A percentile compares a stretch with the other conserved stretches of the same genome.
phyloP scores from a whole-genome alignment of 2,888 invertebrate species.

The Nemotelus pantherinus region DNA sequence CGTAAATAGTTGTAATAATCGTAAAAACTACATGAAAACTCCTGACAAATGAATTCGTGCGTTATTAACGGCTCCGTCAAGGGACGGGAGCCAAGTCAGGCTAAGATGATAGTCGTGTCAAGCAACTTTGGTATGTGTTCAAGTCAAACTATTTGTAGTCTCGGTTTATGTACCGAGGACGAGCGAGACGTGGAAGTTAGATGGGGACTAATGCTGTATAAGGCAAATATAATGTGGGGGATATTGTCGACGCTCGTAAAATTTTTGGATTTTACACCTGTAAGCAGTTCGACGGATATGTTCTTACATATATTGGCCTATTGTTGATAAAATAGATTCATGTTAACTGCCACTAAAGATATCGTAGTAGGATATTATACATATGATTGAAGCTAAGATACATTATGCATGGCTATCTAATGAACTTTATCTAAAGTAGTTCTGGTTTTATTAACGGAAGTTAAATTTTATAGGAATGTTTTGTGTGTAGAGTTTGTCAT shows the following conservation, averaged over 20 bases:
- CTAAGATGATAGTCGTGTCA: constrained; percentile 36
- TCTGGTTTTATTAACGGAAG: background rate
- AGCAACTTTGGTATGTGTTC: constrained; percentile 26
- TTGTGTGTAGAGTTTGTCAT: no score
- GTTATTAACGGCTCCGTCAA: constrained; percentile 50
- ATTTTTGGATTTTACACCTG: constrained; percentile 34
- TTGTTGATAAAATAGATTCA: constrained; percentile 33
- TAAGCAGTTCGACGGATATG: constrained; percentile 17
- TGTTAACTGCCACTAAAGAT: constrained; percentile 40
- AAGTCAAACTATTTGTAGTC: constrained; percentile 32
- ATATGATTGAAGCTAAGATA: constrained; percentile 22
- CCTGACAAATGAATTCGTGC: constrained; percentile 51
- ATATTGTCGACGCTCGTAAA: background rate
- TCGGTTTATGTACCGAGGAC: constrained; percentile 24
- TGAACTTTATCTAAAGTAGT: constrained; percentile 9
- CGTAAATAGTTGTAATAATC: constrained; percentile 51
- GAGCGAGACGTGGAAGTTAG: background rate
- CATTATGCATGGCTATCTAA: background rate
- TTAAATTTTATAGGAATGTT: no score
- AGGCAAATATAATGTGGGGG: background rate
- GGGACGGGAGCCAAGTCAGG: constrained; percentile 28
- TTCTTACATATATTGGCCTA: constrained; percentile 9
- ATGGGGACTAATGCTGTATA: background rate
- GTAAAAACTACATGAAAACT: constrained; percentile 50
- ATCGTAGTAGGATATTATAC: background rate